Percentiles rank a stretch among this genome's conserved stretches.
Evolutionary conservation across 1,140 invertebrate species (phyloP).

Genomic region (Rhysida immarginata): DNA sequence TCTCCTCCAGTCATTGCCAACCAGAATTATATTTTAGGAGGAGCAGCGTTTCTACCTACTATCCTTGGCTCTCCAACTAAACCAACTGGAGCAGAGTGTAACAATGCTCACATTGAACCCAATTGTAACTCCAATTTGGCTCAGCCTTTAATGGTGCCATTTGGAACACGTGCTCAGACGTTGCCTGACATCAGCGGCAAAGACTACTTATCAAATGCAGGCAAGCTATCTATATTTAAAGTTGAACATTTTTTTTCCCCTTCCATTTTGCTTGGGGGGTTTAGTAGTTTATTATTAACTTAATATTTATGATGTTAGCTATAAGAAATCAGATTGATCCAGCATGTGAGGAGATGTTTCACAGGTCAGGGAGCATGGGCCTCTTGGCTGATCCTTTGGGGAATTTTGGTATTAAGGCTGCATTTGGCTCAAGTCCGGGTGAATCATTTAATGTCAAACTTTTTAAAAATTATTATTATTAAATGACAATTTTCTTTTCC

Average conservation of each 20-base stretch:
- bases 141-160: constrained; percentile 39
- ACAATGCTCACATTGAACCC: neutral
- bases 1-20: neutral
- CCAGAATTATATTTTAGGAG: constrained; percentile 19
- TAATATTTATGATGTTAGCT: neutral
- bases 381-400: neutral
- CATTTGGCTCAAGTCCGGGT: constrained; percentile 1
- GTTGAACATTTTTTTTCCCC: no score
- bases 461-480: neutral
- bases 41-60: constrained; percentile 33
- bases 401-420: neutral
- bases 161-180: constrained; percentile 53
- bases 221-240: no score
- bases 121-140: constrained; percentile 19
- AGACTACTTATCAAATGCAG: constrained; percentile 1
- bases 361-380: neutral
- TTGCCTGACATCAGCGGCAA: constrained; percentile 47
- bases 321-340: neutral
- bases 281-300: neutral
- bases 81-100: constrained; percentile 17
- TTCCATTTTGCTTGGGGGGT: neutral
- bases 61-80: constrained; percentile 42
- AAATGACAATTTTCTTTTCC: neutral
- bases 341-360: neutral
- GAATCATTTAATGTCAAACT: neutral